Evolutionary conservation across 2,113 vertebrate genomes (phyloP), one percentile per base, ranked within the genome.

Genomic region (Odontesthes bonariensis): DNA sequence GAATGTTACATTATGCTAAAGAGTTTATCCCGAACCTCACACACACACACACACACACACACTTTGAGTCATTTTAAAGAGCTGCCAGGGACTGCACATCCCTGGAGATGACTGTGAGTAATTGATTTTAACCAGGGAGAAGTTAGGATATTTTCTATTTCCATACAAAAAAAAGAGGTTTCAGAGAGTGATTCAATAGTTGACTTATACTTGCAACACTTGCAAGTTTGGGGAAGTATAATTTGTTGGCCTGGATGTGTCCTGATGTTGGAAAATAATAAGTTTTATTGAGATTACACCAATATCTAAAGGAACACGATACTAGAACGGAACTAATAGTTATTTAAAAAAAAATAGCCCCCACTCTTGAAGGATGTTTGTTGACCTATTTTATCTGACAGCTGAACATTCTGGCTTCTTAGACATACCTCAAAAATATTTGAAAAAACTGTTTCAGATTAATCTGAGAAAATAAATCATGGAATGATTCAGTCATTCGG

Each of bases 91-190:
- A 79, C 69, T 59, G 64, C 62, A 79, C 75, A 72, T 88, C 90
- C 81, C 88, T 70, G 17, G 81, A 90, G 89, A 77, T 58, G 64
- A 80, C 82, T 85, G 73, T 87, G 81, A 88, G 90, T 92, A 91
- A 93, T 86, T 87, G 81, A 91, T 91, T 93, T 87, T 33, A 84
- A 86, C 79, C 84, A 85, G 68, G 62, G 68, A 78, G 69, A 91
- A 40, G 42, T 86, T 88, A 78, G 79, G 65, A 69, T 84, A 44
- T 63, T n/a, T 12, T 38, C 9, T 38, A 82, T 89, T 89, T 88
- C 80, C 86, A 88, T 83, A 77, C 74, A 81, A 73, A 27, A 27
- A 90, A 77, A 69, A 62, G 55, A 73, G 61, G 65, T 58, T 77
- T 3, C 60, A 77, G 66, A 80, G 84, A 53, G 80, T 90, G 87